A percentile compares a stretch with the other conserved stretches of the same genome.
Evolutionary conservation across 1,140 invertebrate species (phyloP).

Genomic region (Megalonaias nervosa): DNA sequence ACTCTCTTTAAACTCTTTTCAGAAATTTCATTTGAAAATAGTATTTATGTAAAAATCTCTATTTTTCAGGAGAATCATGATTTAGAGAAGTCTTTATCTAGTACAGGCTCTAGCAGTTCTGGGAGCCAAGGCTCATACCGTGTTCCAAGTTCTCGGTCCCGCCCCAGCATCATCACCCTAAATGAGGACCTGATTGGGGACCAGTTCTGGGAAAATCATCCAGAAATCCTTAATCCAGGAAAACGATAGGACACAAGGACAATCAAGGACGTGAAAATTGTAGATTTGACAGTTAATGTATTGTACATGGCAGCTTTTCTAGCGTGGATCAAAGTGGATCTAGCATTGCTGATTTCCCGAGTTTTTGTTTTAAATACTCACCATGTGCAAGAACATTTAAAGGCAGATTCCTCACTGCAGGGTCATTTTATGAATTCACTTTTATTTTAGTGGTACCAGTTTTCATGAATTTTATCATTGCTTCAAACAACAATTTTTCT

Average conservation of each 20-base stretch:
- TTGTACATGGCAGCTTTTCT: too few relatives aligned
- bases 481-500: too few relatives aligned
- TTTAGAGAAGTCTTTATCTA: slow-evolving; percentile 9
- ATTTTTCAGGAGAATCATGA: slow-evolving; percentile 13
- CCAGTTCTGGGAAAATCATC: slow-evolving; percentile 87
- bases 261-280: too few relatives aligned
- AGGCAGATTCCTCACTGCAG: too few relatives aligned
- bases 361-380: too few relatives aligned
- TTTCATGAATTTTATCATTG: too few relatives aligned
- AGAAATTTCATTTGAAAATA: not conserved
- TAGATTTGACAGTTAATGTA: too few relatives aligned
- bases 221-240: slow-evolving; percentile 70
- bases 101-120: not conserved
- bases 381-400: too few relatives aligned
- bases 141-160: not conserved
- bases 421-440: too few relatives aligned
- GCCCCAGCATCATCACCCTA: slow-evolving; percentile 49
- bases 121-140: not conserved
- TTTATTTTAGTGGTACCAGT: too few relatives aligned
- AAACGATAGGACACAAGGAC: slow-evolving; percentile 31
- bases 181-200: slow-evolving; percentile 86
- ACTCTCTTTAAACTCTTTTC: not conserved
- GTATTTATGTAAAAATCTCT: slow-evolving; percentile 20
- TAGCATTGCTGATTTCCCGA: too few relatives aligned
- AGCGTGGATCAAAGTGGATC: too few relatives aligned